Evolutionary conservation across 2,888 invertebrate species (phyloP).

Genomic region (Nephrotoma appendiculata): DNA sequence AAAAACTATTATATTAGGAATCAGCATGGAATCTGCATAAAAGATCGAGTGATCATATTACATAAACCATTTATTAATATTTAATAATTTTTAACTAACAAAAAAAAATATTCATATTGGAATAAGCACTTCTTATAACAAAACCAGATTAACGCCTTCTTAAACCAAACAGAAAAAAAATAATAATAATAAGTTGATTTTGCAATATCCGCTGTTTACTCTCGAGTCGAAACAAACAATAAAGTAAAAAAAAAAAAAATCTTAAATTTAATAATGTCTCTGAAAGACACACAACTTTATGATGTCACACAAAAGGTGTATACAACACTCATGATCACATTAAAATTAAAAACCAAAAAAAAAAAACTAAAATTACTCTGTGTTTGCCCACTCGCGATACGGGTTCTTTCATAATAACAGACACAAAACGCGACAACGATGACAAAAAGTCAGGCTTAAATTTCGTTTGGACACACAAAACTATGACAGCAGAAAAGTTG

Average conservation of each 20-base stretch:
- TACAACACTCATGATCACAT: not conserved
- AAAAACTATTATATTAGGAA: not conserved
- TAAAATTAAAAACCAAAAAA: not conserved
- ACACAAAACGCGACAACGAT: not conserved
- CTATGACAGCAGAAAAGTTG: not conserved
- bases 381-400: not conserved
- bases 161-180: not conserved
- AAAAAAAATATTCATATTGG: not conserved
- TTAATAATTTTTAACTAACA: not conserved
- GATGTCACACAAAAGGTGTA: not conserved
- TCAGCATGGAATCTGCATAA: not conserved
- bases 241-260: not conserved
- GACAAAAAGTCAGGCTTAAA: not conserved
- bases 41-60: not conserved
- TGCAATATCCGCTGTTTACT: not conserved
- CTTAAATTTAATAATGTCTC: not conserved
- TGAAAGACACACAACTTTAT: not conserved
- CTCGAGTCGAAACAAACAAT: not conserved
- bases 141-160: not conserved
- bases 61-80: not conserved
- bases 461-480: not conserved
- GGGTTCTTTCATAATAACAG: not conserved
- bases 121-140: not conserved
- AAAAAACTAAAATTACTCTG: not conserved
- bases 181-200: not conserved